Evolutionary conservation across 2,888 invertebrate genomes (phyloP), one percentile per base, ranked within the genome.

Genomic region (Coleophora flavipennella): DNA sequence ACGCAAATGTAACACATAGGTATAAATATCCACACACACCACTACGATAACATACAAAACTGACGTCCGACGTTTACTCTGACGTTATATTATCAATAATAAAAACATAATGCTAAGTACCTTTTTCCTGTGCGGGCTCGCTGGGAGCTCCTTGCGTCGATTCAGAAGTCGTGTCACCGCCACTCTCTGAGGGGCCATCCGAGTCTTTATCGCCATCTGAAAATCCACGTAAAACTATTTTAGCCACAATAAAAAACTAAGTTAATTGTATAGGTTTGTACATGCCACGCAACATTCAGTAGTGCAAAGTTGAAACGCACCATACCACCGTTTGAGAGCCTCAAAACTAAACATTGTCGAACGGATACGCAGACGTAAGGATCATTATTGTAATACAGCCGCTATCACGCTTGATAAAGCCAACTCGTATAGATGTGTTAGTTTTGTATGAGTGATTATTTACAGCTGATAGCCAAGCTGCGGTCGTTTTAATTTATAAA

Each of bases 131-230:
- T 12, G 85, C 74, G 32, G 81, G 79, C 49, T 83, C 83, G 55
- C 77, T 81, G 40, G 73, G 56, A 25, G 75, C 67, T 31, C 77
- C 78, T 54, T 81, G 81, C 36, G 80, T 83, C 26, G 83, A 80
- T 52, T 84, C 84, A 35, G 84, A 84, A 28, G 83, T 83, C 49
- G 76, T 84, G 59, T 85, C 85, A 10, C 83, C 85, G n/a, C 83
- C 85, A 57, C 84, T 83, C 65, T 85, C 85, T 8, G 85, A 85
- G 43, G 77, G 80, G 1, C 79, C 83, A 54, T 85, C 85, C n/a
- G 85, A 83, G 47, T 85, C 85, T 62, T 85, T 85, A 53, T 80
- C 83, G 49, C 80, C 84, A 80, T 85, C 85, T 85, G 78, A 40
- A 66, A 74, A 53, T 36, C 50, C 49, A 53, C 43, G 53, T 44